Percentiles rank a stretch among this genome's conserved stretches.
Evolutionary conservation across 2,797 vertebrate genomes (phyloP).

Genomic region (Mus caroli): DNA sequence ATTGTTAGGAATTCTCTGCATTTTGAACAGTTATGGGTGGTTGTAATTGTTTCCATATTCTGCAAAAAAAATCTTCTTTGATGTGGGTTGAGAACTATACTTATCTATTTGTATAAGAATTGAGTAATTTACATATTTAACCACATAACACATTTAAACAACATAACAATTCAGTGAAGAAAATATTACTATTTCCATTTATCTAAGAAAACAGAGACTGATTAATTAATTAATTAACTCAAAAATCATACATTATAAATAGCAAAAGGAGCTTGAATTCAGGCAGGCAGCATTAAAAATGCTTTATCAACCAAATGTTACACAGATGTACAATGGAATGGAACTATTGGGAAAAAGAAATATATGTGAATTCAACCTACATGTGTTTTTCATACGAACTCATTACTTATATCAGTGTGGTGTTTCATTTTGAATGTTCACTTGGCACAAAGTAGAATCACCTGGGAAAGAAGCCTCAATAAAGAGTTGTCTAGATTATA

Average conservation of each 20-base stretch:
- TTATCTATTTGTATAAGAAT: not conserved
- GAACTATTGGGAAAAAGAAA: constrained; percentile 32
- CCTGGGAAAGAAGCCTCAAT: not conserved
- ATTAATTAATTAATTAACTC: not conserved
- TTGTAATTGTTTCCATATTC: not conserved
- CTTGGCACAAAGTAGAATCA: not conserved
- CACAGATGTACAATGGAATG: not conserved
- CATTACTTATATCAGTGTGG: not conserved
- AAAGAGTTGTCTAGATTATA: not conserved
- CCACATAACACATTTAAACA: not conserved
- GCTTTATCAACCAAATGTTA: not conserved
- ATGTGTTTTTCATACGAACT: not conserved
- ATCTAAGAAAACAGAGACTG: constrained; percentile 27
- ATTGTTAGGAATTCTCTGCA: not conserved
- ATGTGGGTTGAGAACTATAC: not conserved
- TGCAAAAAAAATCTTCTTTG: not conserved
- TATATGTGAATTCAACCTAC: not conserved
- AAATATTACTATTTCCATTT: constrained; percentile 17
- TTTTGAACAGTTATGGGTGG: not conserved
- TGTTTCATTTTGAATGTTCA: not conserved
- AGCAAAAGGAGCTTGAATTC: not conserved
- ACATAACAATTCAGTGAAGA: not conserved
- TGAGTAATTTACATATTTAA: not conserved
- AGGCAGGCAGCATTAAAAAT: not conserved
- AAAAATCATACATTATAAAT: constrained; percentile 18